Evolutionary conservation across 2,113 vertebrate species (phyloP).

Genomic region (Lophotis ruficrista): DNA sequence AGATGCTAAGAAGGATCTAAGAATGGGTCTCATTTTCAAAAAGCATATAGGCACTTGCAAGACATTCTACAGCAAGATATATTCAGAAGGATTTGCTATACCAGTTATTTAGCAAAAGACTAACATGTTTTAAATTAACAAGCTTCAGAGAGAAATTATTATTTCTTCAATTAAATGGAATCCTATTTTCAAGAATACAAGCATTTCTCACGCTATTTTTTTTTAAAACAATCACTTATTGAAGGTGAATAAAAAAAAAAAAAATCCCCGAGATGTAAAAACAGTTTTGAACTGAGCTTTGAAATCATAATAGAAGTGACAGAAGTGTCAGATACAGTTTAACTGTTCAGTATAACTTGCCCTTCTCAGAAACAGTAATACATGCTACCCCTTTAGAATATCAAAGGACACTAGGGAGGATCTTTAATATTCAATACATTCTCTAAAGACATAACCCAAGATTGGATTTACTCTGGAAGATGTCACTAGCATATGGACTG

Average conservation of each 20-base stretch:
- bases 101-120: not conserved
- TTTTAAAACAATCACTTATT: not conserved
- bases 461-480: not conserved
- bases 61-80: not conserved
- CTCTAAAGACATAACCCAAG: not conserved
- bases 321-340: not conserved
- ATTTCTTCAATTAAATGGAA: not conserved
- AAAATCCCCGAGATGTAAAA: not conserved
- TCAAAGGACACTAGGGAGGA: not conserved
- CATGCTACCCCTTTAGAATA: not conserved
- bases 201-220: not conserved
- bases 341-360: not conserved
- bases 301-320: not conserved
- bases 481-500: not conserved
- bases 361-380: not conserved
- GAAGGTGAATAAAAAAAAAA: not conserved
- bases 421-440: not conserved
- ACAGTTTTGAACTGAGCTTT: not conserved
- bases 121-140: not conserved
- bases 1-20: not conserved
- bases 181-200: not conserved
- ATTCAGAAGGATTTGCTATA: not conserved
- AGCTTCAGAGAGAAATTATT: not conserved
- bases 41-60: not conserved
- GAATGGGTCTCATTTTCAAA: not conserved